Percentiles rank a stretch among this genome's conserved stretches.
These are phyloP conservation scores for Sphaerophoria rueppellii DNA, from an alignment of 2,888 invertebrate species.

Conservation along the genomic window DNA sequence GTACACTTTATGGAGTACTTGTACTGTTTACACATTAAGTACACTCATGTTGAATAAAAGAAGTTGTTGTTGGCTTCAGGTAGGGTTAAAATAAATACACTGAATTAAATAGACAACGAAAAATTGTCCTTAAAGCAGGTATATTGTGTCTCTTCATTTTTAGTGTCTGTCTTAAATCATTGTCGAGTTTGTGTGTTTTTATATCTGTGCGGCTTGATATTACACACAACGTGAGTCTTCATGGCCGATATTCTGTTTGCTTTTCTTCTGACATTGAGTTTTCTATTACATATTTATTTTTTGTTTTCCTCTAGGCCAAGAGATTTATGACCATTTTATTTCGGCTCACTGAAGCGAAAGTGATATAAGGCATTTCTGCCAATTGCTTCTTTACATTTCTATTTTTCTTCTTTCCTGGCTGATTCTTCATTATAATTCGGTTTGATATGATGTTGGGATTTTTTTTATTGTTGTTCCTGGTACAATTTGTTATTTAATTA, in stretches of 20 bases:
- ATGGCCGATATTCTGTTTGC: background rate
- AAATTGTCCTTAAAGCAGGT: background rate
- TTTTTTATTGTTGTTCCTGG: background rate
- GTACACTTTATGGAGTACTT: conserved; percentile 43
- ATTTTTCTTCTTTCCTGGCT: background rate
- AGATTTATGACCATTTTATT: conserved; percentile 58
- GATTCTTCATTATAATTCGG: background rate
- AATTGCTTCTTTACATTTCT: conserved; percentile 1
- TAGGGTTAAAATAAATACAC: background rate
- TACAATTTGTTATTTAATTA: conserved; percentile 37
- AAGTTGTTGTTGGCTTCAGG: conserved; percentile 24
- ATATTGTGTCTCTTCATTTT: background rate
- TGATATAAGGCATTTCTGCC: conserved; percentile 30
- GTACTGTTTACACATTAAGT: conserved; percentile 48
- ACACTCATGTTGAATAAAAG: conserved; percentile 48
- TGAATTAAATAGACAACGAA: background rate
- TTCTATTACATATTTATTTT: conserved; percentile 1
- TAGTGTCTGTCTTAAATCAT: background rate
- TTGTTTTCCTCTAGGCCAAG: conserved; percentile 31
- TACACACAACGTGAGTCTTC: conserved; percentile 6
- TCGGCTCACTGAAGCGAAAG: conserved; percentile 38
- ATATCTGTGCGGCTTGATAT: conserved; percentile 28
- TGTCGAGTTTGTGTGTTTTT: background rate
- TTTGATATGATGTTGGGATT: conserved; percentile 9
- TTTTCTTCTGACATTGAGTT: background rate